A percentile compares a stretch with the other conserved stretches of the same genome.
phyloP scores from a whole-genome alignment of 2,113 vertebrate species.

The Percopsis transmontana region DNA sequence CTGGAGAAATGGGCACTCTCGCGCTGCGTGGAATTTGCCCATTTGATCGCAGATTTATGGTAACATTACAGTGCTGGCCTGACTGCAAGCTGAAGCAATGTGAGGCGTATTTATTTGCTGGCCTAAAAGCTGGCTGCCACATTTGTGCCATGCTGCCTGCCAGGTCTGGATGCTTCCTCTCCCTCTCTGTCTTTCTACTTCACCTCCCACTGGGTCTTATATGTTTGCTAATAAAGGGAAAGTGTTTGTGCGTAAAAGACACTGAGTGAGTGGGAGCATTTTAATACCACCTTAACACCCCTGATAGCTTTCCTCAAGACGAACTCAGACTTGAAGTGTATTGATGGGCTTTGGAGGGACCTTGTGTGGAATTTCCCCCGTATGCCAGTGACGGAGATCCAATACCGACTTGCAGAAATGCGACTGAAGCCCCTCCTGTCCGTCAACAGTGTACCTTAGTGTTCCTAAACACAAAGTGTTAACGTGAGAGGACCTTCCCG shows the following conservation, averaged over 20 bases:
- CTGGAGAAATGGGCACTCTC: conserved; percentile 60
- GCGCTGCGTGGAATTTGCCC: conserved; percentile 48
- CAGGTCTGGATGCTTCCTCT: conserved; percentile 50
- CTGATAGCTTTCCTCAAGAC: conserved; percentile 18
- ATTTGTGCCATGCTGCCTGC: conserved; percentile 50
- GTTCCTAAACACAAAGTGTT: conserved; percentile 67
- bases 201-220: conserved; percentile 16
- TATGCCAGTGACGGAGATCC: not conserved
- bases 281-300: conserved; percentile 32
- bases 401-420: conserved; percentile 7
- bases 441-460: conserved; percentile 57
- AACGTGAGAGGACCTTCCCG: conserved; percentile 65
- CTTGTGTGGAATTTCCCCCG: conserved; percentile 10
- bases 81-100: conserved; percentile 28
- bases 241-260: not conserved
- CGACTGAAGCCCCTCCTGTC: conserved; percentile 24
- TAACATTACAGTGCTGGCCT: conserved; percentile 65
- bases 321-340: not conserved
- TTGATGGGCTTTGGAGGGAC: conserved; percentile 21
- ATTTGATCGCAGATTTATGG: conserved; percentile 70
- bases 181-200: not conserved
- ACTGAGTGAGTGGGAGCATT: conserved; percentile 26
- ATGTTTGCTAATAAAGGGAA: conserved; percentile 35
- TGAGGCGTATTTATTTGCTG: conserved; percentile 65
- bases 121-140: conserved; percentile 58